phyloP scores from a whole-genome alignment of 2,888 invertebrate genomes.

The Rhabditoides inermis region DNA sequence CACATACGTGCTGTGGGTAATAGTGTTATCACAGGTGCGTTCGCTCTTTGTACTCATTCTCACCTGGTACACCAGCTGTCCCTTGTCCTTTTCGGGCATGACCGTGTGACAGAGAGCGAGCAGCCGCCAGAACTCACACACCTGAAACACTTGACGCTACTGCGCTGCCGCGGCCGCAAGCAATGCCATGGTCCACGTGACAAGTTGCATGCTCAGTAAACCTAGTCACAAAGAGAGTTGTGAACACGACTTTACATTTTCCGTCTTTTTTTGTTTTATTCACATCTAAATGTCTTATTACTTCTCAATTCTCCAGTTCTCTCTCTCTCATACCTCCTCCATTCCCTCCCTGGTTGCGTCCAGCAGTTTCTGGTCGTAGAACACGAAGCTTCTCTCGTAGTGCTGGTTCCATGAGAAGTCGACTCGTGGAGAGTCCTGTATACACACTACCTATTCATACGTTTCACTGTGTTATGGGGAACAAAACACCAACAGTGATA shows the following conservation, averaged over 20 bases:
- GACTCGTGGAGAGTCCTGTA: constrained; percentile 28
- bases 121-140: constrained; percentile 61
- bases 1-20: no score
- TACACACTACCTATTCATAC: no score
- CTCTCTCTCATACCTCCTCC: constrained; percentile 60
- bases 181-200: no score
- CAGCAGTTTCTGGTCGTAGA: constrained; percentile 78
- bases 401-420: constrained; percentile 87
- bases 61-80: constrained; percentile 65
- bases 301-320: neutral
- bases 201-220: no score
- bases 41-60: no score
- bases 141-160: constrained; percentile 22
- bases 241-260: constrained; percentile 1
- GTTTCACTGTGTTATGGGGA: no score
- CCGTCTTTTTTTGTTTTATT: neutral
- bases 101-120: constrained; percentile 95
- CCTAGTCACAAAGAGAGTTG: constrained; percentile 65
- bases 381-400: constrained; percentile 82
- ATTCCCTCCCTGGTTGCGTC: constrained; percentile 72
- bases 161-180: no score
- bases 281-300: no score
- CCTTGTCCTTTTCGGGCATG: constrained; percentile 66
- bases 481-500: no score
- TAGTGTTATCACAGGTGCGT: no score